phyloP scores from a whole-genome alignment of 2,797 vertebrate genomes.

The Poecilia velifera region DNA sequence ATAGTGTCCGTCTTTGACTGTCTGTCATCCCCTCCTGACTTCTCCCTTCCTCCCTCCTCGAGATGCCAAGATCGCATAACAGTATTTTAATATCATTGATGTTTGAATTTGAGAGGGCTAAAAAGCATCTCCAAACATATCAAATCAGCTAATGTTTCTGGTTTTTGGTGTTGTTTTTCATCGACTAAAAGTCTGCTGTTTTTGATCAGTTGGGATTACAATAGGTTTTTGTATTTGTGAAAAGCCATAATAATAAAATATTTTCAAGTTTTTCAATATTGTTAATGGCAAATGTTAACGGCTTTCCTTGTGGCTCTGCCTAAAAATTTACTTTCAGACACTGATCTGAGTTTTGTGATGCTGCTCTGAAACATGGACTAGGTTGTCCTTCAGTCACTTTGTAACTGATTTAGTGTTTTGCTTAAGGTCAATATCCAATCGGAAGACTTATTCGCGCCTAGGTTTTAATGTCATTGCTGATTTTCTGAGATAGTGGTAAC shows the following conservation, averaged over 20 bases:
- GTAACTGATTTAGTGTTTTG: not conserved
- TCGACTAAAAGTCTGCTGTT: not conserved
- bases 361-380: not conserved
- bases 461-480: not conserved
- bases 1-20: not conserved
- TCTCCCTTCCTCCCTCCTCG: not conserved
- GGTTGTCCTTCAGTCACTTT: not conserved
- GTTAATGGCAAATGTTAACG: not conserved
- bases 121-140: not conserved
- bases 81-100: not conserved
- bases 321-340: not conserved
- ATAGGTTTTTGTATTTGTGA: not conserved
- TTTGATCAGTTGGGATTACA: not conserved
- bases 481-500: not conserved
- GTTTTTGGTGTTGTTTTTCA: not conserved
- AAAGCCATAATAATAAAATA: not conserved
- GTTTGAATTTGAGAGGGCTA: not conserved
- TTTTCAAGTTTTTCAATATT: not conserved
- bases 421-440: not conserved
- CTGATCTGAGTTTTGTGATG: not conserved
- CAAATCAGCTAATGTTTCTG: not conserved
- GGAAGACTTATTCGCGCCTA: no score
- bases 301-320: not conserved
- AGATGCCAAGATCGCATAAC: not conserved
- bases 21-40: not conserved